Evolutionary conservation across 2,888 invertebrate genomes (phyloP).

Genomic region (Aromia moschata): DNA sequence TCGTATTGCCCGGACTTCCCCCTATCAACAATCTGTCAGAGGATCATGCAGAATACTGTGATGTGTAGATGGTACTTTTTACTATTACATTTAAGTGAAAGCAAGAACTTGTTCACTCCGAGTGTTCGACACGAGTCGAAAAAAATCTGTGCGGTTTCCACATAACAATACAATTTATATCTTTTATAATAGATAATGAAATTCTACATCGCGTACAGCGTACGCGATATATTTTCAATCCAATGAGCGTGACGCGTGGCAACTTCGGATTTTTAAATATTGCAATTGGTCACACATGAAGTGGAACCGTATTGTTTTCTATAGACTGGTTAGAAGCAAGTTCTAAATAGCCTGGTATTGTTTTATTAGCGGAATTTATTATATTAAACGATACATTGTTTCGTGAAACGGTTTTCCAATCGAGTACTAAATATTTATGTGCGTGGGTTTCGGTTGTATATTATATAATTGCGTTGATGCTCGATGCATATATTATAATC

Average conservation of each 20-base stretch:
- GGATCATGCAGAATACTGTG: no score
- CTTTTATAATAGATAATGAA: not conserved
- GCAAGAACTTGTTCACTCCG: no score
- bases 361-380: slow-evolving; percentile 48
- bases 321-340: slow-evolving; percentile 40
- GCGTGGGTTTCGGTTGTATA: slow-evolving; percentile 40
- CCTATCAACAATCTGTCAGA: no score
- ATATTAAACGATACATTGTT: slow-evolving; percentile 42
- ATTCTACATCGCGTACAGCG: not conserved
- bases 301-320: slow-evolving; percentile 44
- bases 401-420: slow-evolving; percentile 42
- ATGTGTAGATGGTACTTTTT: no score
- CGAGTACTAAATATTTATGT: slow-evolving; percentile 44
- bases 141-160: no score
- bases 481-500: slow-evolving; percentile 40
- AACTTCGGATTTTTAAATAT: not conserved
- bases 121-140: no score
- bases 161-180: not conserved
- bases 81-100: no score
- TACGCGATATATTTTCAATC: slow-evolving; percentile 2
- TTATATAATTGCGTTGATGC: slow-evolving; percentile 44
- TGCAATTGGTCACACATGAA: slow-evolving; percentile 20
- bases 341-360: slow-evolving; percentile 42
- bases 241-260: slow-evolving; percentile 10
- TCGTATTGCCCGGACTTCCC: no score